These are phyloP conservation scores for Ormyrus labotus DNA, from an alignment of 2,888 invertebrate genomes.

Conservation along the genomic window DNA sequence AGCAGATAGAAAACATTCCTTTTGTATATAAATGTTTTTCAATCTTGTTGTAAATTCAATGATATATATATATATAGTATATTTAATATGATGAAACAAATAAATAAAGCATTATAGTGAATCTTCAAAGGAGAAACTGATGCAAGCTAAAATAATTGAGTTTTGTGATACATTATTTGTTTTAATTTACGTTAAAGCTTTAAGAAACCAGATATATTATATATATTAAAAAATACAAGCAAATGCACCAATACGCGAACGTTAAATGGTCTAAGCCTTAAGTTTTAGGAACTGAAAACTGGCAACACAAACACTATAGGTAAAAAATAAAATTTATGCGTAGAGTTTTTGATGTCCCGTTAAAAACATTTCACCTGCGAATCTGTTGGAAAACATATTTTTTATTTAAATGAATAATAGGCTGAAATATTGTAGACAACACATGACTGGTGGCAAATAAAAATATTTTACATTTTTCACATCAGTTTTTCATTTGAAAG, in stretches of 20 bases:
- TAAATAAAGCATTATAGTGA: constrained; percentile 20
- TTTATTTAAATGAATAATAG: not conserved
- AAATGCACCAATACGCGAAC: constrained; percentile 28
- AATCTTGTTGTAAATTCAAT: constrained; percentile 23
- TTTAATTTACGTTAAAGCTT: not conserved
- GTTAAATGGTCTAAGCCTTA: constrained; percentile 26
- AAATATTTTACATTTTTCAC: constrained; percentile 72
- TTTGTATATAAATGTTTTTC: constrained; percentile 35
- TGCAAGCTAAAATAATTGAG: constrained; percentile 13
- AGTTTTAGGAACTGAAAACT: constrained; percentile 15
- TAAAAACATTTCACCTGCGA: constrained; percentile 2
- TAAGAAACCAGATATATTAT: not conserved
- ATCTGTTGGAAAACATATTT: not conserved
- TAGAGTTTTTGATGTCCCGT: constrained; percentile 21
- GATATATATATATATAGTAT: constrained; percentile 26
- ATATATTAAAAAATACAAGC: not conserved
- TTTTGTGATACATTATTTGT: constrained; percentile 28
- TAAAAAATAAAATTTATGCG: constrained; percentile 8
- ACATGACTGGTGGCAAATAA: constrained; percentile 70
- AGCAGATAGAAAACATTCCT: constrained; percentile 24
- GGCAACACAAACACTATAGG: not conserved
- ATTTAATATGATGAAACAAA: constrained; percentile 3
- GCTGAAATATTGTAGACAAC: constrained; percentile 66
- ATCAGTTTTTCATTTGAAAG: too few species aligned
- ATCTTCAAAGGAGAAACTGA: constrained; percentile 28